Base-by-base conservation (phyloP, 2,888 invertebrate genomes). In the Fabriciana adippe region DNA sequence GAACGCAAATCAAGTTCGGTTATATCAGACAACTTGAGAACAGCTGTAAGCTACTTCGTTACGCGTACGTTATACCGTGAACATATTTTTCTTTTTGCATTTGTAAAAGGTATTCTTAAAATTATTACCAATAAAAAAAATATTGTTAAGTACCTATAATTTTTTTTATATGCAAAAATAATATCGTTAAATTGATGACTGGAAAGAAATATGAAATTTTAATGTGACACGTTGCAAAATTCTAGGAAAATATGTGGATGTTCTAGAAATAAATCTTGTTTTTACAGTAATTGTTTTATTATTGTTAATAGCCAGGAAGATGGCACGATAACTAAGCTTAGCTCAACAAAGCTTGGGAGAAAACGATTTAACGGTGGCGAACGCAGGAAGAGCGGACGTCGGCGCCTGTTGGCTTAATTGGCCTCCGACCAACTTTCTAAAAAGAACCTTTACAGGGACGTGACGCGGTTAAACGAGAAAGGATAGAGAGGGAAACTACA, bases 391-490 rank as follows among this genome's bases (percentile, higher is more conserved):
- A 75, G 77, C 76, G 80, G 80, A 78, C 77, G 80, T 77, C 73
- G 83, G 82, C 81, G 83, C 84, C 84, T 82, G 78, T 76, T 84
- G 79, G 80, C 83, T 86, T 89, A 89, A 89, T 90, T 90, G 89
- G 89, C 85, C 76, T 71, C 78, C 79, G 82, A 87, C 88, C 86
- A 89, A 89, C 83, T 87, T 81, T 73, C 79, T 76, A 81, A 85
- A 87, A 86, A 81, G 81, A 84, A 81, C 80, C 74, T 72, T 74
- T 69, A 69, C 72, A 74, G 75, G 75, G 73, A 83, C 86, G 84
- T 85, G 84, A 83, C 79, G 82, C 76, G 82, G 82, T 79, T 84
- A 79, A 81, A 79, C 76, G 81, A 80, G 74, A 78, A 79, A 78
- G 75, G 69, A 80, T 77, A 75, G 75, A 76, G 76, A 76, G 70